Percentiles rank a stretch among this genome's conserved stretches.
phyloP scores from a whole-genome alignment of 2,888 invertebrate genomes.

The Hemithea aestivaria region DNA sequence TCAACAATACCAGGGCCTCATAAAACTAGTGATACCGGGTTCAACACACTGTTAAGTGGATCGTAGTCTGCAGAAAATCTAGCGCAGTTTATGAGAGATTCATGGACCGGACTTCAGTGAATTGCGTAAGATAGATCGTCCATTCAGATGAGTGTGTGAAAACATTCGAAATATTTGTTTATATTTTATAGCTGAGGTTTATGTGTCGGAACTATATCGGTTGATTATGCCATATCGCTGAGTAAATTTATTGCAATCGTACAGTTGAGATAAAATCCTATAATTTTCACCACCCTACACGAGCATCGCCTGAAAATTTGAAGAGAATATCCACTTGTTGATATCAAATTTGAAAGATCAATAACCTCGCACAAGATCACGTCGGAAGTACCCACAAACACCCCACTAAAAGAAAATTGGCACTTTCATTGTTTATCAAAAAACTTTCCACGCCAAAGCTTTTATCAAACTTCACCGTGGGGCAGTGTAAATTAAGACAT shows the following conservation, averaged over 20 bases:
- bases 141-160: conserved; percentile 22
- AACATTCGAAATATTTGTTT: conserved; percentile 23
- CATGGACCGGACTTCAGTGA: conserved; percentile 13
- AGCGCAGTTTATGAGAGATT: conserved; percentile 21
- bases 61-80: conserved; percentile 22
- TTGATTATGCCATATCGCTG: conserved; percentile 11
- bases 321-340: no score
- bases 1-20: conserved; percentile 27
- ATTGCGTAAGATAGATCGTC: conserved; percentile 26
- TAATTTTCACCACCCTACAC: no score
- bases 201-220: conserved; percentile 12
- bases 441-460: conserved; percentile 24
- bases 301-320: no score
- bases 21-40: conserved; percentile 27
- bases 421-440: conserved; percentile 25
- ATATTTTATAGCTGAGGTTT: conserved; percentile 10
- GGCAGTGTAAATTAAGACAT: conserved; percentile 16
- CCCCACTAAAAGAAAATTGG: conserved; percentile 23
- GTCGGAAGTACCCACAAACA: conserved; percentile 21
- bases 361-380: conserved; percentile 16
- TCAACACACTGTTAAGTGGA: conserved; percentile 26
- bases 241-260: conserved; percentile 17
- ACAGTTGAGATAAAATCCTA: conserved; percentile 6
- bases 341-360: conserved; percentile 19
- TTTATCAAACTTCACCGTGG: conserved; percentile 19